phyloP scores from a whole-genome alignment of 2,888 invertebrate genomes.

The Sphaeridia pumilis region DNA sequence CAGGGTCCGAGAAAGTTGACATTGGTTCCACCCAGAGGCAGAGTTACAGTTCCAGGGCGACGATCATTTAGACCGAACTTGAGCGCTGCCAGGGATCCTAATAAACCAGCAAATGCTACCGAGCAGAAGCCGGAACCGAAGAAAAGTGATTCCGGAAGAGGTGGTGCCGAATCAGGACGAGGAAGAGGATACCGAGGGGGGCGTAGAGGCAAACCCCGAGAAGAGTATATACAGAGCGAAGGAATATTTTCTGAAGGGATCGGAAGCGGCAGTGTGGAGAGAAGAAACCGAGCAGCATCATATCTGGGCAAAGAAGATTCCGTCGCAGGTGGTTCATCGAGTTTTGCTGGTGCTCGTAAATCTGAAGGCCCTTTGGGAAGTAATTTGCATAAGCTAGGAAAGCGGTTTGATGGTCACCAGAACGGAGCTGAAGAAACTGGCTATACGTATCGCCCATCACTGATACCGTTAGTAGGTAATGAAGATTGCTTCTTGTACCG shows the following conservation, averaged over 20 bases:
- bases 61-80: slow-evolving; percentile 28
- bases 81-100: slow-evolving; percentile 21
- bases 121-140: background rate
- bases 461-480: too few relatives aligned
- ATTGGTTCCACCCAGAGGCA: background rate
- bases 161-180: slow-evolving; percentile 13
- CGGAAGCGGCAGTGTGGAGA: slow-evolving; percentile 17
- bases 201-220: slow-evolving; percentile 8
- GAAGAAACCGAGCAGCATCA: slow-evolving; percentile 10
- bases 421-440: background rate
- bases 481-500: too few relatives aligned
- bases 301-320: too few relatives aligned
- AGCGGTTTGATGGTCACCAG: background rate
- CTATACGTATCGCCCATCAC: too few relatives aligned
- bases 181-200: slow-evolving; percentile 10
- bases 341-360: background rate
- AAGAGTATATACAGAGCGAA: slow-evolving; percentile 22
- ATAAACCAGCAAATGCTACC: background rate
- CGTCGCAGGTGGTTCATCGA: background rate
- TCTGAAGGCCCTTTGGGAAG: background rate
- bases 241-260: slow-evolving; percentile 31
- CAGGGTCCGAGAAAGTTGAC: background rate
- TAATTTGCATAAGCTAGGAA: background rate
- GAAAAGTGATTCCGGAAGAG: background rate
- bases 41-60: slow-evolving; percentile 12